Conservation (phyloP, 2,888 invertebrate genomes). For the Nineta flava region DNA sequence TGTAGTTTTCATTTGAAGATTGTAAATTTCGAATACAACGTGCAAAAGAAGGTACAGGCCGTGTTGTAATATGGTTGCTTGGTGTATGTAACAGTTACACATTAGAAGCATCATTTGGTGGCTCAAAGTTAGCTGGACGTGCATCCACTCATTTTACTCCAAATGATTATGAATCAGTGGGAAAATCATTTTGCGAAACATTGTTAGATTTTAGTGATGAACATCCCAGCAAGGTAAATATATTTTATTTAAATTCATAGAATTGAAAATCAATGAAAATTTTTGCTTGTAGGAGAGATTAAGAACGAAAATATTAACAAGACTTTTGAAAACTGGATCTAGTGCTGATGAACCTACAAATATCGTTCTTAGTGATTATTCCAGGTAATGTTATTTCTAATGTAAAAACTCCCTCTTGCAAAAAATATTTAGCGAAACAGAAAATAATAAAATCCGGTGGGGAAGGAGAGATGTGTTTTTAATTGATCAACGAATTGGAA, state of each 20-base stretch:
- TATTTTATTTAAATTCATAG: not conserved
- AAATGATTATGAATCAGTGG: conserved; percentile 65
- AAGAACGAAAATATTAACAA: conserved; percentile 62
- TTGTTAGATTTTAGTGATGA: conserved; percentile 81
- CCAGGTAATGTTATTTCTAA: too few relatives aligned
- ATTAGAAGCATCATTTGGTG: conserved; percentile 89
- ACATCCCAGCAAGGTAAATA: conserved; percentile 57
- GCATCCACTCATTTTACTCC: conserved; percentile 72
- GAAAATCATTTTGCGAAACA: conserved; percentile 83
- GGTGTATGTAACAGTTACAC: conserved; percentile 90
- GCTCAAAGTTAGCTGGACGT: conserved; percentile 68
- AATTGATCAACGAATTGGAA: too few relatives aligned
- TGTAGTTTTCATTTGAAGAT: conserved; percentile 81
- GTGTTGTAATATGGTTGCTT: conserved; percentile 91
- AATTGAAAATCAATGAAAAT: not conserved
- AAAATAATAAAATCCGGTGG: too few relatives aligned
- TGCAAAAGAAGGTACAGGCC: conserved; percentile 86
- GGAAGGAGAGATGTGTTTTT: too few relatives aligned
- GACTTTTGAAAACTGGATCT: conserved; percentile 66
- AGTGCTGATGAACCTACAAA: conserved; percentile 80
- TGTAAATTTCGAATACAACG: conserved; percentile 90
- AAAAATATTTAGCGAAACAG: too few relatives aligned
- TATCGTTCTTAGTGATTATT: conserved; percentile 73
- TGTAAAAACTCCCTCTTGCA: too few relatives aligned
- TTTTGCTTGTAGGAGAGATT: conserved; percentile 47